Evolutionary conservation across 2,888 invertebrate species (phyloP), one percentile per base, ranked within the genome.

Genomic region (Drosophila planitibia): DNA sequence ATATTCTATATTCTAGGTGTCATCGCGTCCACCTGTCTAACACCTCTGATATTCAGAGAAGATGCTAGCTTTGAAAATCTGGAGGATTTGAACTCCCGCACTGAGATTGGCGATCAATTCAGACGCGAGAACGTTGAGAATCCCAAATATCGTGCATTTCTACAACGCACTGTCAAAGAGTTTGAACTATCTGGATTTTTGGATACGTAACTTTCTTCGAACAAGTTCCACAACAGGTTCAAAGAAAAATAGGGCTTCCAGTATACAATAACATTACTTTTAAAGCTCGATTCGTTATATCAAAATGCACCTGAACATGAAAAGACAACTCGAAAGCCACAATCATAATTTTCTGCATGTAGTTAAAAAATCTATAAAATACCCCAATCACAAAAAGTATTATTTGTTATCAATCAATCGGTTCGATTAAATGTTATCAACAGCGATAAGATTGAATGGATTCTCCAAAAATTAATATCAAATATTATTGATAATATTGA

Each of bases 121-220:
- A 89, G 93, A 0, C 85, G 91, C 4, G 84, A 85, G 64, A 92
- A 93, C 71, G 91, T 93, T n/a, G 91, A 93, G 61, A 93, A 93
- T 77, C 90, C 92, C 9, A 92, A 92, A 76, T 93, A 93, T 78
- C 90, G 91, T 25, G 86, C 89, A 22, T 93, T 92, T 74, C 75
- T 93, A 33, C 92, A 92, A 64, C 89, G 89, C 12, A 91, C 92
- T 25, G 76, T 93, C 0, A 92, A 93, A 35, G 93, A 93, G 66
- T 93, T 93, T 41, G 93, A 93, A 76, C 72, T 93, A 30, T 89
- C 89, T 25, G 93, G 93, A 1, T 93, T 93, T 75, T 82, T 93
- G 66, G 93, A 93, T 73, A 58, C 82, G 4, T 92, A 90, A 74
- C 10, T 41, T 5, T 22, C 9, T 3, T 7, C 10, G 9, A 14